Conservation (phyloP, 2,888 invertebrate species). For the Kuschelorhynchus macadamiae region DNA sequence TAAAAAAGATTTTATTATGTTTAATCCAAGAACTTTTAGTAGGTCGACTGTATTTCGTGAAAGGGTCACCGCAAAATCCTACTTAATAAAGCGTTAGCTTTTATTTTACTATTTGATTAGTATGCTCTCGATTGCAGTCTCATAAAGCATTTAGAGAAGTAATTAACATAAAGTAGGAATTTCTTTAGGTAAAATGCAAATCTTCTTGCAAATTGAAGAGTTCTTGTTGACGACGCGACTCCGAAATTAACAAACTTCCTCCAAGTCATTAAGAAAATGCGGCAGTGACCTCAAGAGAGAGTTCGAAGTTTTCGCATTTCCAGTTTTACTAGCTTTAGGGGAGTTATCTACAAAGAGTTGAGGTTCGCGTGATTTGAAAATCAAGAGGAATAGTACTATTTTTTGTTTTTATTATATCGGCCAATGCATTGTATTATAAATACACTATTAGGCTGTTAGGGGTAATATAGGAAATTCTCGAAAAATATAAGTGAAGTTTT, state of each 20-base stretch:
- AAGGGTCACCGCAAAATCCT: too few relatives aligned
- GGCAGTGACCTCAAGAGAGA: constrained; percentile 43
- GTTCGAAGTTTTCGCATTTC: constrained; percentile 1
- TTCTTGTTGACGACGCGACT: constrained; percentile 65
- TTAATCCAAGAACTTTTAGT: too few relatives aligned
- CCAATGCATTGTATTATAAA: too few relatives aligned
- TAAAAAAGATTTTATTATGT: too few relatives aligned
- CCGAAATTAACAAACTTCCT: constrained; percentile 67
- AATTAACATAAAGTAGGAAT: constrained; percentile 41
- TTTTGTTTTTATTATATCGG: too few relatives aligned
- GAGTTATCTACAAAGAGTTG: background rate
- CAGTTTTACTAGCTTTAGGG: constrained; percentile 4
- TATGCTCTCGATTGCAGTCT: constrained; percentile 19
- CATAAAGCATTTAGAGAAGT: constrained; percentile 41
- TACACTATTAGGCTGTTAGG: too few relatives aligned
- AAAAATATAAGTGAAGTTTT: too few relatives aligned
- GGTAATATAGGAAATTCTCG: too few relatives aligned
- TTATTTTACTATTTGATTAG: constrained; percentile 3
- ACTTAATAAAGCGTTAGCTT: too few relatives aligned
- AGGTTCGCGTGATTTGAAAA: background rate
- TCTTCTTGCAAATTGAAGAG: constrained; percentile 48
- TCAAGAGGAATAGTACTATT: too few relatives aligned
- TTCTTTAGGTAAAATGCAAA: constrained; percentile 47
- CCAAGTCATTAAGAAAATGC: constrained; percentile 68
- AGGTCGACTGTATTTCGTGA: too few relatives aligned